These are phyloP conservation scores for Marasmarcha lunaedactyla DNA, from an alignment of 2,888 invertebrate species.

Conservation along the genomic window DNA sequence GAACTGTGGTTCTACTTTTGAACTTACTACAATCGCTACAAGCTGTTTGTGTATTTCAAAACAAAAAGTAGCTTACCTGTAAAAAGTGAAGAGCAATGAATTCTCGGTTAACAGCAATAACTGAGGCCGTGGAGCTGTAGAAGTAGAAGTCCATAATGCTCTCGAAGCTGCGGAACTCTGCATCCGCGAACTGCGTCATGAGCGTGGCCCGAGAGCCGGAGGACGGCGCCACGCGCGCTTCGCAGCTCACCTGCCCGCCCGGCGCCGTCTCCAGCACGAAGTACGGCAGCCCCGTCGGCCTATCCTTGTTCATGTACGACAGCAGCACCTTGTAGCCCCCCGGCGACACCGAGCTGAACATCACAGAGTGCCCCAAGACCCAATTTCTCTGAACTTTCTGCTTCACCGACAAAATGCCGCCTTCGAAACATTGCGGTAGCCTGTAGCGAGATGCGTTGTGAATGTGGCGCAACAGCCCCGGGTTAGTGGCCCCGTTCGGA, in stretches of 20 bases:
- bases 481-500: conserved; percentile 38
- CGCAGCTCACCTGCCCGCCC: conserved; percentile 57
- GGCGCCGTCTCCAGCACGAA: conserved; percentile 62
- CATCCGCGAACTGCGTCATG: conserved; percentile 49
- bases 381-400: conserved; percentile 41
- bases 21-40: too few species aligned
- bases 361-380: conserved; percentile 48
- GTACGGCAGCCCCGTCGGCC: conserved; percentile 39
- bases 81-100: conserved; percentile 57
- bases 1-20: too few species aligned
- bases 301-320: conserved; percentile 44
- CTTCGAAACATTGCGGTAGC: conserved; percentile 61
- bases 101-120: conserved; percentile 56
- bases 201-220: conserved; percentile 41
- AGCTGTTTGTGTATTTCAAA: too few species aligned
- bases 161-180: conserved; percentile 51
- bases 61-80: too few species aligned
- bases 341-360: conserved; percentile 59
- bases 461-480: conserved; percentile 51
- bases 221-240: conserved; percentile 48
- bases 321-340: conserved; percentile 54
- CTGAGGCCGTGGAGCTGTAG: conserved; percentile 40
- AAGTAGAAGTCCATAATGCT: conserved; percentile 55
- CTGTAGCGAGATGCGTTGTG: conserved; percentile 54
- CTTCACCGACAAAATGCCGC: conserved; percentile 46